Conservation (phyloP, 2,113 vertebrate genomes). For the Neomonachus schauinslandi region DNA sequence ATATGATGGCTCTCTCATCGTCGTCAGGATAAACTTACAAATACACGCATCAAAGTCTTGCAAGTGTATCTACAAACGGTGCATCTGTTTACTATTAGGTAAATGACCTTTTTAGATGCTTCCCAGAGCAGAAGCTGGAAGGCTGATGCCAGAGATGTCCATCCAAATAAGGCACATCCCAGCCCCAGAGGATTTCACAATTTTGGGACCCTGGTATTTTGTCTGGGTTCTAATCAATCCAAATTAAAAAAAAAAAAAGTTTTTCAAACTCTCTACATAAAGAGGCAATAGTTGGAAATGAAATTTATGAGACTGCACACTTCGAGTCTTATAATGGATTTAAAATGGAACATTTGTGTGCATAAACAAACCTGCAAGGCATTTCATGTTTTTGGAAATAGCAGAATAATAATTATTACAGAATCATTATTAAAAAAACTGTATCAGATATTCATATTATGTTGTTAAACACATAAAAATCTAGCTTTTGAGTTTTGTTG, state of each 20-base stretch:
- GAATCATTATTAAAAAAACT: not conserved
- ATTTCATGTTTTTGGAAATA: not conserved
- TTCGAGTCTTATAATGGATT: not conserved
- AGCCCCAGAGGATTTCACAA: not conserved
- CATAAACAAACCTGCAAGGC: not conserved
- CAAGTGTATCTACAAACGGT: not conserved
- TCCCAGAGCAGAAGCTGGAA: not conserved
- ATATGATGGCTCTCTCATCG: not conserved
- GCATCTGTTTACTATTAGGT: not conserved
- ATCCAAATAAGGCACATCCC: not conserved
- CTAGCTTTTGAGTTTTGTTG: not conserved
- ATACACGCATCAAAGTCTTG: not conserved
- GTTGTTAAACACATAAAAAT: not conserved
- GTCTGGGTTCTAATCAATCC: not conserved
- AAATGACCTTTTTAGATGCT: not conserved
- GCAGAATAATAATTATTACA: not conserved
- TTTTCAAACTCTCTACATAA: not conserved
- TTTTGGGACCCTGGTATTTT: not conserved
- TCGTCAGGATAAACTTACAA: not conserved
- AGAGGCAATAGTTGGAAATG: not conserved
- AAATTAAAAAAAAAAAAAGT: not conserved
- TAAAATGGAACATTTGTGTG: not conserved
- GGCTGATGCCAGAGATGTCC: not conserved
- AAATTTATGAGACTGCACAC: not conserved
- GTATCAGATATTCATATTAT: not conserved